phyloP scores from a whole-genome alignment of 2,113 vertebrate genomes.

The Burhinus bistriatus region DNA sequence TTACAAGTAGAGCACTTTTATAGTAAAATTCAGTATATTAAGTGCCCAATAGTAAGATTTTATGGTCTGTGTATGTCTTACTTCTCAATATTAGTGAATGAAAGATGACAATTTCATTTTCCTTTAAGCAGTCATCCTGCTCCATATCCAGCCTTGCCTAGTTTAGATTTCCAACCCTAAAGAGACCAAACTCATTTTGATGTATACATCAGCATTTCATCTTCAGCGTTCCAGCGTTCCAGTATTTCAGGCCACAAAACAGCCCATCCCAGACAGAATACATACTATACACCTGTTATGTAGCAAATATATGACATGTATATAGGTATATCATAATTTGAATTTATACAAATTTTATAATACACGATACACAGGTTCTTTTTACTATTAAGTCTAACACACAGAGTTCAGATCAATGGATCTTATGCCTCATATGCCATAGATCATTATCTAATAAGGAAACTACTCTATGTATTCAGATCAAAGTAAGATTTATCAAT shows the following conservation, averaged over 20 bases:
- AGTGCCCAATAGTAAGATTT: background rate
- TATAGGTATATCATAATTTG: background rate
- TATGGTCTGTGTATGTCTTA: background rate
- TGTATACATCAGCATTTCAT: background rate
- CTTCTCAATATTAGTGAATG: background rate
- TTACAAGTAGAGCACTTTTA: background rate
- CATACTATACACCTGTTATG: background rate
- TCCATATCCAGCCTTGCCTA: background rate
- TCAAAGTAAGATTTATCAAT: background rate
- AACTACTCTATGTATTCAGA: background rate
- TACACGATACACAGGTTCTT: background rate
- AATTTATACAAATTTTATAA: background rate
- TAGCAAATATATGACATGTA: background rate
- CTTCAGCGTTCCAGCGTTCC: background rate
- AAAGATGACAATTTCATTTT: background rate
- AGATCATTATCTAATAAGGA: background rate
- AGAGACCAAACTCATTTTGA: background rate
- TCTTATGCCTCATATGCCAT: background rate
- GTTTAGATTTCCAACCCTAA: background rate
- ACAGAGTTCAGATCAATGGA: background rate
- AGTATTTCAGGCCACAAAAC: background rate
- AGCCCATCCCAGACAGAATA: background rate
- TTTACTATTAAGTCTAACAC: background rate
- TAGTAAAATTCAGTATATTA: background rate
- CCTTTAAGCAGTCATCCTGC: background rate